Base-by-base conservation (phyloP, 2,797 vertebrate species). In the Neosilurus mollespiculum region DNA sequence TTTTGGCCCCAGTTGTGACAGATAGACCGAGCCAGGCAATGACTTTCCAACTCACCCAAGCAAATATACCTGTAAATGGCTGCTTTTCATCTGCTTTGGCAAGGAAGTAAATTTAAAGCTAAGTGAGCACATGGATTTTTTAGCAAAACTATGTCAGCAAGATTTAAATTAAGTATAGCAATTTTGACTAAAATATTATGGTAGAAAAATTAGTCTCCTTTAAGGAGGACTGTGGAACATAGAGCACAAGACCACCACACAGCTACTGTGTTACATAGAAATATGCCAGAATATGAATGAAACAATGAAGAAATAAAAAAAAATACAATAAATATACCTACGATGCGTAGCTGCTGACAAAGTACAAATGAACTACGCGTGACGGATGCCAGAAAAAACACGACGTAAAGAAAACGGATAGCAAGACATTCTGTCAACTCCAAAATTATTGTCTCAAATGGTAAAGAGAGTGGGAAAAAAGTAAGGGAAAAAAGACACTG, bases 11-110 rank as follows among this genome's bases (percentile, higher is more conserved):
- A 54, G 73, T 67, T 82, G 86, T 71, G 82, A 84, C 83, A 83
- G 88, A 86, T 83, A 84, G 86, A 81, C 83, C 80, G 82, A 86
- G 77, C 37, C n/a, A 34, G 61, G 88, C 86, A 88, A 64, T 86
- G 86, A 81, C 79, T 67, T 82, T 51, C 59, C 59, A 53, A 18
- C 30, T n/a, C 20, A 16, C 76, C 24, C 75, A 34, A 78, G 69
- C 64, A 80, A 59, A 72, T 70, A 81, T 67, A 83, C 83, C 76
- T 54, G 65, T 78, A 24, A 80, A 77, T 81, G 80, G 77, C 80
- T 78, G 71, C 37, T 43, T 84, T 83, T 80, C 80, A 78, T 80
- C 75, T 86, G 83, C 84, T 83, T n/a, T 77, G 62, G 87, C 81
- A 89, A 88, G 54, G 20, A n/a, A 75, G 61, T 12, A 30, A 64